Percentiles rank a stretch among this genome's conserved stretches.
Conservation (phyloP, 64 coral and sea anemone genomes). For the Dendrophyllia cribrosa region DNA sequence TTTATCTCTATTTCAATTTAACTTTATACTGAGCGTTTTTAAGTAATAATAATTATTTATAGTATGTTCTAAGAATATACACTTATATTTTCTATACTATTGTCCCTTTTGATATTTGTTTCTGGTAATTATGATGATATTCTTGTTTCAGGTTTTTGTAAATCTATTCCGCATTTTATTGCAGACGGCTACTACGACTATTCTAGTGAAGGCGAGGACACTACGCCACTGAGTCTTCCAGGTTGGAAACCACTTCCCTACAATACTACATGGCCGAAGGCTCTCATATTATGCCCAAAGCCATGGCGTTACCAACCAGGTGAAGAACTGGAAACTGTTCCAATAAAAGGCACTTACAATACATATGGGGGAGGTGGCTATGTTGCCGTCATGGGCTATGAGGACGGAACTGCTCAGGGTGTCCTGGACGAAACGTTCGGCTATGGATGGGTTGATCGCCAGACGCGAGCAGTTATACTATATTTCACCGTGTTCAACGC, state of each 20-base stretch:
- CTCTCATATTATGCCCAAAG: slow-evolving; percentile 45
- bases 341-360: not conserved
- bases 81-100: too few species aligned
- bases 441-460: slow-evolving; percentile 52
- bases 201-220: slow-evolving; percentile 1
- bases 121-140: too few species aligned
- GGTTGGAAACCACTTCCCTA: slow-evolving; percentile 41
- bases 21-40: too few species aligned
- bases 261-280: slow-evolving; percentile 3
- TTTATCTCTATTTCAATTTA: too few species aligned
- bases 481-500: slow-evolving; percentile 70
- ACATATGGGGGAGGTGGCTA: slow-evolving; percentile 72
- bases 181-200: slow-evolving; percentile 41
- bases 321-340: not conserved
- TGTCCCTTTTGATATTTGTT: too few species aligned
- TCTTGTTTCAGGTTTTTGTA: slow-evolving; percentile 29
- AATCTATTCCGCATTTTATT: not conserved
- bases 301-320: slow-evolving; percentile 72
- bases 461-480: slow-evolving; percentile 63
- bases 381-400: slow-evolving; percentile 58
- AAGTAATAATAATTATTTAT: too few species aligned
- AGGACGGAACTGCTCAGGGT: slow-evolving; percentile 8
- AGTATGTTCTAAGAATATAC: too few species aligned
- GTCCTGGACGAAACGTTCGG: slow-evolving; percentile 8
- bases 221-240: not conserved